Conservation (phyloP, 2,888 invertebrate genomes). For the Agrilus mali region DNA sequence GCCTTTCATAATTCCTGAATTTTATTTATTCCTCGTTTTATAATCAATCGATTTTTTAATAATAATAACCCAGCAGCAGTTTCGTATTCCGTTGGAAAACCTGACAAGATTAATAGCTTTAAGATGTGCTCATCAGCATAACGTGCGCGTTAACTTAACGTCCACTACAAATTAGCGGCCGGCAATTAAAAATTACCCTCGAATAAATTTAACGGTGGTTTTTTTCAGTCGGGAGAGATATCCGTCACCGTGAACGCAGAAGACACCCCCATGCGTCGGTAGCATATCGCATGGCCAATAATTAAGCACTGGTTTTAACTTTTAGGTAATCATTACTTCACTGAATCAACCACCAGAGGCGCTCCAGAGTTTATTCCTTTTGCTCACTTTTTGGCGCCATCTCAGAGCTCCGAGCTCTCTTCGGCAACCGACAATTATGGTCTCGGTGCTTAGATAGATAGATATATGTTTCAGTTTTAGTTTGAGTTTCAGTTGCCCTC, state of each 20-base stretch:
- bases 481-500: constrained; percentile 21
- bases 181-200: constrained; percentile 32
- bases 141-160: too few species aligned
- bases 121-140: too few species aligned
- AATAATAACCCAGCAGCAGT: too few species aligned
- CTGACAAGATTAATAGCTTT: too few species aligned
- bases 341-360: constrained; percentile 27
- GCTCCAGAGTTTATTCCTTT: constrained; percentile 18
- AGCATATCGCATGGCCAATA: constrained; percentile 26
- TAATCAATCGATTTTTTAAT: too few species aligned
- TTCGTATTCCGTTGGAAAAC: too few species aligned
- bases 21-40: too few species aligned
- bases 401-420: constrained; percentile 28
- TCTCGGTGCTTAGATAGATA: constrained; percentile 30
- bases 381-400: constrained; percentile 34
- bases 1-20: too few species aligned
- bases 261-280: constrained; percentile 22
- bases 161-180: constrained; percentile 24
- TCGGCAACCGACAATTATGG: constrained; percentile 30
- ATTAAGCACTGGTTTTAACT: constrained; percentile 29
- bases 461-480: too few species aligned
- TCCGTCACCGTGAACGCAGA: constrained; percentile 9
- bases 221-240: constrained; percentile 15
- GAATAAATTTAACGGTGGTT: constrained; percentile 22
- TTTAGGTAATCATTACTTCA: constrained; percentile 31